These are phyloP conservation scores for Cryptosula pallasiana DNA, from an alignment of 2,888 invertebrate genomes.

Conservation along the genomic window DNA sequence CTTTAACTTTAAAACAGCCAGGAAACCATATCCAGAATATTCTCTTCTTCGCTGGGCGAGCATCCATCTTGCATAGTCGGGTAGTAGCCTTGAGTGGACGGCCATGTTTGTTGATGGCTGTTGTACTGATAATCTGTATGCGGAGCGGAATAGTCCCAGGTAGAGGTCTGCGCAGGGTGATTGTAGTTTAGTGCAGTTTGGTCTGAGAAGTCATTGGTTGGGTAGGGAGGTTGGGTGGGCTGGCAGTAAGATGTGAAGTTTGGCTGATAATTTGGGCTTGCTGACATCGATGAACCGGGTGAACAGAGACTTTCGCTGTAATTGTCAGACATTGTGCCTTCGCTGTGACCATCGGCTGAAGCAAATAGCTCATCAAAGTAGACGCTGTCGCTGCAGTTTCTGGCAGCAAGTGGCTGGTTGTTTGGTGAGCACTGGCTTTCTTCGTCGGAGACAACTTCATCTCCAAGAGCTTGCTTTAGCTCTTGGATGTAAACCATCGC, in stretches of 20 bases:
- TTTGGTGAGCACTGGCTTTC: neutral
- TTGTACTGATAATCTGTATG: no score
- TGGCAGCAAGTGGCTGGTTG: neutral
- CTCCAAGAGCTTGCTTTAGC: conserved; percentile 20
- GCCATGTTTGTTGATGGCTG: no score
- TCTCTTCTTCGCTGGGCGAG: neutral
- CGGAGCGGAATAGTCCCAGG: neutral
- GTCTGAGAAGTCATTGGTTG: no score
- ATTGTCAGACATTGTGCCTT: neutral
- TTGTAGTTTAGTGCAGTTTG: neutral
- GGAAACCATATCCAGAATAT: neutral
- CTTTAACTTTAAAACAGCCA: neutral
- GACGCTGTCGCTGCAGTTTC: neutral
- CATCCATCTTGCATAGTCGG: neutral
- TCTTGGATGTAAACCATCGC: conserved; percentile 25
- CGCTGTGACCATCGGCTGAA: neutral
- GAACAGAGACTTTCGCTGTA: neutral
- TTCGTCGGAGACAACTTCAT: neutral
- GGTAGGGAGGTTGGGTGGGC: no score
- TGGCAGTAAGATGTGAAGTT: neutral
- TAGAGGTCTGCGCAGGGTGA: neutral
- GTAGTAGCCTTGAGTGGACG: neutral
- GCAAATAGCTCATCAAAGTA: neutral
- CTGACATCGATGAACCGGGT: neutral
- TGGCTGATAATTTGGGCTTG: neutral